Percentiles rank a stretch among this genome's conserved stretches.
Evolutionary conservation across 2,113 vertebrate species (phyloP).

Genomic region (Peromyscus maniculatus): DNA sequence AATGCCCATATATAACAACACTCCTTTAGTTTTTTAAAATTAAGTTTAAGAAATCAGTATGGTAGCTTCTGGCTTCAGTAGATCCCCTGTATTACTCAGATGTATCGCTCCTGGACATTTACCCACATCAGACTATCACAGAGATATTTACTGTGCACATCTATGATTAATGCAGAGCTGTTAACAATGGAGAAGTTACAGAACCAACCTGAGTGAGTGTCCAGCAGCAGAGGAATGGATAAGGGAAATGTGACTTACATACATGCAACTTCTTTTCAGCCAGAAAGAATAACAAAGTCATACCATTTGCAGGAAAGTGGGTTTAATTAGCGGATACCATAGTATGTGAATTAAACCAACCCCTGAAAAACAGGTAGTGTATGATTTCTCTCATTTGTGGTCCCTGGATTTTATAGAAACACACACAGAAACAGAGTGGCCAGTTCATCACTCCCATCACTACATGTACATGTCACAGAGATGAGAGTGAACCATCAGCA

Average conservation of each 20-base stretch:
- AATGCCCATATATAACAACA: slow-evolving; percentile 40
- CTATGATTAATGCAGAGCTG: neutral
- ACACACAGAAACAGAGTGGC: too few relatives aligned
- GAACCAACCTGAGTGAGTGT: neutral
- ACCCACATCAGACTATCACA: neutral
- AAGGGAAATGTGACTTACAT: neutral
- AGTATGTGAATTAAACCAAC: neutral
- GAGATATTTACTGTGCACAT: too few relatives aligned
- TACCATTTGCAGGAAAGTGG: neutral
- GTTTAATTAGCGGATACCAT: too few relatives aligned
- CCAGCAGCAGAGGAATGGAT: neutral
- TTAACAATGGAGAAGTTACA: neutral
- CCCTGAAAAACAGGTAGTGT: too few relatives aligned
- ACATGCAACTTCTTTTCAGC: neutral
- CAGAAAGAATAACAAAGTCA: neutral
- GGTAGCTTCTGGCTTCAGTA: neutral
- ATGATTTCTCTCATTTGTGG: neutral
- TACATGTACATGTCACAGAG: neutral
- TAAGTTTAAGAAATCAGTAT: neutral
- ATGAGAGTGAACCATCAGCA: neutral
- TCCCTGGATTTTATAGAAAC: neutral
- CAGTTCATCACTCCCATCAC: neutral
- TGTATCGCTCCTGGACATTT: neutral
- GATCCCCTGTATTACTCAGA: neutral
- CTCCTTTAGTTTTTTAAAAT: slow-evolving; percentile 40